Evolutionary conservation across 1,140 invertebrate species (phyloP).

Genomic region (Paraescarpia echinospica): DNA sequence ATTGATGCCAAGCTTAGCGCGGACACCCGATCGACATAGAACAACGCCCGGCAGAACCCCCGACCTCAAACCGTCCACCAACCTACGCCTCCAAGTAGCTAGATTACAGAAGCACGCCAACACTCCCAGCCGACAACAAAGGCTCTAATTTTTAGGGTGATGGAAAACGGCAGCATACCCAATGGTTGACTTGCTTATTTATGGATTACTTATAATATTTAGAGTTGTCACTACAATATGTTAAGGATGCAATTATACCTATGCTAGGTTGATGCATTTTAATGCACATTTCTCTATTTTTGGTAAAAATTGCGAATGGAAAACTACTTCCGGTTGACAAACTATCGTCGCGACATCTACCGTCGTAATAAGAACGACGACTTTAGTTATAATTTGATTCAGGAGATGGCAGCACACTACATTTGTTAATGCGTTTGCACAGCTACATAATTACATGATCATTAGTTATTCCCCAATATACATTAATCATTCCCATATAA

Average conservation of each 20-base stretch:
- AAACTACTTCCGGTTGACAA: not conserved
- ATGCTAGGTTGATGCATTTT: not conserved
- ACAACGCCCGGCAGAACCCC: slow-evolving; percentile 60
- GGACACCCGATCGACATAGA: slow-evolving; percentile 65
- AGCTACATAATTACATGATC: too few species aligned
- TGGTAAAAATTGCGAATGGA: not conserved
- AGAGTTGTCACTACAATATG: not conserved
- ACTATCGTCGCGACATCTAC: not conserved
- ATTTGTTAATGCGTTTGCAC: too few species aligned
- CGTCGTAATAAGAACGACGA: not conserved
- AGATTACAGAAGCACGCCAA: slow-evolving; percentile 83
- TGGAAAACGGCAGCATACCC: not conserved
- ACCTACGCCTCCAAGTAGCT: slow-evolving; percentile 84
- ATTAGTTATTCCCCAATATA: too few species aligned
- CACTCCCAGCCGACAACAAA: slow-evolving; percentile 44
- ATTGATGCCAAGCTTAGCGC: slow-evolving; percentile 82
- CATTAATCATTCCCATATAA: too few species aligned
- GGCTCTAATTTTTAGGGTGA: not conserved
- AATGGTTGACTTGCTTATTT: not conserved
- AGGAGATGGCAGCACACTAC: not conserved
- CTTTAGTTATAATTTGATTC: not conserved
- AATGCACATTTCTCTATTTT: not conserved
- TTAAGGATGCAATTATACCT: not conserved
- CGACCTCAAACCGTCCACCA: slow-evolving; percentile 84
- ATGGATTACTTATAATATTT: not conserved